Percentiles rank a stretch among this genome's conserved stretches.
Evolutionary conservation across 2,797 vertebrate genomes (phyloP).

Genomic region (Neomorphus geoffroyi): DNA sequence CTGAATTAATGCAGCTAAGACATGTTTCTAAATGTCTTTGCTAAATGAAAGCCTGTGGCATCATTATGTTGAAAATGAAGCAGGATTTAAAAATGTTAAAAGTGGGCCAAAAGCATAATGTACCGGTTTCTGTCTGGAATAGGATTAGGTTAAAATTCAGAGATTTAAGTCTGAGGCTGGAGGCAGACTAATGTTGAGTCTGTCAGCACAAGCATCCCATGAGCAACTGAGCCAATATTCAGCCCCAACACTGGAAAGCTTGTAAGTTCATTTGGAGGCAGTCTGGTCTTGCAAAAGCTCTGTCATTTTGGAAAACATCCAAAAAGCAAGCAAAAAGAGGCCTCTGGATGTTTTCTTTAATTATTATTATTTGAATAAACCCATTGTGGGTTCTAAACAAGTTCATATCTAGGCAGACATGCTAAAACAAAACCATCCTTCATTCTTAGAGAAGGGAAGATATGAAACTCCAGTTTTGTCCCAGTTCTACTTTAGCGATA

Average conservation of each 20-base stretch:
- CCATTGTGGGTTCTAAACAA: slow-evolving; percentile 5
- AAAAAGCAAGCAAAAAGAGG: slow-evolving; percentile 3
- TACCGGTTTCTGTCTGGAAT: neutral
- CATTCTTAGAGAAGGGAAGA: neutral
- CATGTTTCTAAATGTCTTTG: neutral
- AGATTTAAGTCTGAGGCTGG: neutral
- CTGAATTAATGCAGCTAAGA: neutral
- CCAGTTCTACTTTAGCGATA: neutral
- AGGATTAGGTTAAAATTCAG: neutral
- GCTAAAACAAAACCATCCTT: neutral
- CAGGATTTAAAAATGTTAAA: neutral
- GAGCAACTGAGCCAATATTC: neutral
- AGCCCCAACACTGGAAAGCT: neutral
- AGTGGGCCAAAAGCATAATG: neutral
- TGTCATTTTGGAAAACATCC: slow-evolving; percentile 14
- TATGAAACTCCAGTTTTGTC: neutral
- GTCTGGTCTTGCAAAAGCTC: slow-evolving; percentile 1
- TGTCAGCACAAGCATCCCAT: neutral
- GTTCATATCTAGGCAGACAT: slow-evolving; percentile 1
- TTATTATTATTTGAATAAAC: neutral
- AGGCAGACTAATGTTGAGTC: neutral
- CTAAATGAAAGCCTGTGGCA: neutral
- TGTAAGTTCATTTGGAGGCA: neutral
- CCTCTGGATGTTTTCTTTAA: neutral
- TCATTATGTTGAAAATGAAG: neutral